Evolutionary conservation across 2,888 invertebrate genomes (phyloP), one percentile per base, ranked within the genome.

Genomic region (Megastigmus dorsalis): DNA sequence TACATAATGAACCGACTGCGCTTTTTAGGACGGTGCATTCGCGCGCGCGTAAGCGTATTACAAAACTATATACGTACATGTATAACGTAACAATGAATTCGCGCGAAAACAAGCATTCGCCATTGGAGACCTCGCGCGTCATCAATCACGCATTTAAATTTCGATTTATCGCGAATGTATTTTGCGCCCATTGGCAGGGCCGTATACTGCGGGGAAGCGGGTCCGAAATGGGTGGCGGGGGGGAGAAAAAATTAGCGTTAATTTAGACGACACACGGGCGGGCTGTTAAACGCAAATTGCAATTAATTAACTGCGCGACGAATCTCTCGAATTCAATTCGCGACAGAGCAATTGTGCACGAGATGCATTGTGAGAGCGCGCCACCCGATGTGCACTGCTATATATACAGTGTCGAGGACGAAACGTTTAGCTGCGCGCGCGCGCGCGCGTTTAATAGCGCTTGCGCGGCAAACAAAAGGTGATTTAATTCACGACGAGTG

Each of bases 241-340:
- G 20, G n/a, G 13, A 20, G 18, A 45, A 70, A 62, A 54, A 62
- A 41, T 66, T 36, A 26, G 0, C 66, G 23, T 43, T 54, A 66
- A 55, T 55, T 66, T 20, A 55, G 66, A 45, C 33, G 30, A 18
- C 62, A 72, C 50, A 41, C 68, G n/a, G n/a, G n/a, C n/a, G n/a
- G n/a, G 78, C 67, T 77, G 74, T 67, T n/a, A 76, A 79, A 77
- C 77, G 77, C 77, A 60, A 63, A 77, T 54, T 66, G 43, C 54
- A 55, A 66, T 66, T 66, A 55, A 66, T 66, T 66, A 66, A 66
- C 66, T 43, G 33, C 6, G 26, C 33, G 30, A 50, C 43, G 33
- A 55, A 23, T 43, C 28, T 33, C 30, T 23, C 55, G 30, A 66
- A 66, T 66, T 55, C 30, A 66, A 66, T 30, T 33, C 43, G 28